Base-by-base conservation (phyloP, 1,140 invertebrate species). In the Dinoponera quadriceps region DNA sequence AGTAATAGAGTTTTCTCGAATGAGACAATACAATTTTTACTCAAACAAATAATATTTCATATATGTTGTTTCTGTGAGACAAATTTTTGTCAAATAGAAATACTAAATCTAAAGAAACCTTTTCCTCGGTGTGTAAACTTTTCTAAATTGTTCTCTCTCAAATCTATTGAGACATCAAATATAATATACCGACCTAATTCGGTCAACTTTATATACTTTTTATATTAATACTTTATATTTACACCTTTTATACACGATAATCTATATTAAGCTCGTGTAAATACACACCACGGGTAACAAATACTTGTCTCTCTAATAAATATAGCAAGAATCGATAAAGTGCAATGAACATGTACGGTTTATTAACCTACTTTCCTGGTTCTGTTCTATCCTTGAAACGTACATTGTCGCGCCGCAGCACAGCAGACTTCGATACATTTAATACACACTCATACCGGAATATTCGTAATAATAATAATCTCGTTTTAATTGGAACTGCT, bases 301-400 rank as follows among this genome's bases (percentile, higher is more conserved):
- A 80, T 80, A 80, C n/a, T 65, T 80, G 69, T 80, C 75, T 57
- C n/a, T 25, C 65, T 69, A 80, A 80, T 80, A 80, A 80, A 71
- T 71, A 80, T 44, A 80, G 38, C 75, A 33, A 33, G 75, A 65
- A 80, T 80, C 75, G 75, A 80, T 80, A 71, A 80, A 80, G 75
- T 80, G 75, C 75, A 80, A 80, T 29, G 75, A 69, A 78, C 75
- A 78, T 49, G 33, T 80, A 80, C 65, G 75, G 75, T 80, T 80
- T 80, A 80, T 80, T 80, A 80, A 80, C 75, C 75, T 38, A 80
- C 75, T 80, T 80, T 80, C 65, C 33, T 68, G 65, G 27, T 71
- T 80, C 75, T 65, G 57, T 80, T 80, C 51, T 59, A 80, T 80
- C 75, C 65, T 78, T 57, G 75, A 78, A 78, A 51, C 22, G 7